Percentiles rank a stretch among this genome's conserved stretches.
These are phyloP conservation scores for Heteromormyrus szaboi DNA, from an alignment of 2,797 vertebrate species.

Conservation along the genomic window DNA sequence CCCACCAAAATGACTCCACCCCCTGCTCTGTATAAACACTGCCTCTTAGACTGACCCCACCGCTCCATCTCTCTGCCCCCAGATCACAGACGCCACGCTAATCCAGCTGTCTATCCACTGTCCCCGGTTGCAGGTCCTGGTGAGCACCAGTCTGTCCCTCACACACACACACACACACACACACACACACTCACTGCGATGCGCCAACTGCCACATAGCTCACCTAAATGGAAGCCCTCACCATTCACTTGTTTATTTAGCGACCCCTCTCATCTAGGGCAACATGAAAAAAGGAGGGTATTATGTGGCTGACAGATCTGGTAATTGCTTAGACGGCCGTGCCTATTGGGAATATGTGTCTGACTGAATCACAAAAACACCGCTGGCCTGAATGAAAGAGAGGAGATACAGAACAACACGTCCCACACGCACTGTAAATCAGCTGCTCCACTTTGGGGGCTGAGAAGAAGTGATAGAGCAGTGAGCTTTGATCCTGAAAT, in stretches of 20 bases:
- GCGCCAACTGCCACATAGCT: not conserved
- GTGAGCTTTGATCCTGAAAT: not conserved
- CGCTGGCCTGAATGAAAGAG: not conserved
- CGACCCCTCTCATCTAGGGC: not conserved
- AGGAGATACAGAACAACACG: not conserved
- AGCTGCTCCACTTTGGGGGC: not conserved
- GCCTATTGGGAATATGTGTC: not conserved
- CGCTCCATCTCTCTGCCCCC: conserved; percentile 25
- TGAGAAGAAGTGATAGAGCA: not conserved
- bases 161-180: too few species aligned
- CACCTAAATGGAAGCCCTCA: not conserved
- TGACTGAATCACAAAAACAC: not conserved
- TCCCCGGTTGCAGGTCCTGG: conserved; percentile 92
- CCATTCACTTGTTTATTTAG: not conserved
- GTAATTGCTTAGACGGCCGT: not conserved
- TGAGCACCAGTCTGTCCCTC: conserved; percentile 55
- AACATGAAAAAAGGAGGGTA: not conserved
- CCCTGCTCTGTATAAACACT: not conserved
- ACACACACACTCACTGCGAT: not conserved
- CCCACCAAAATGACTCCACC: not conserved
- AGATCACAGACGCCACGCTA: conserved; percentile 93
- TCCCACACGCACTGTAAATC: not conserved
- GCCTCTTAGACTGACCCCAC: not conserved
- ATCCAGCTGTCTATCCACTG: conserved; percentile 97
- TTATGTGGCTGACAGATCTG: not conserved